Conservation (phyloP, 53 echinoderm and acorn worm species). For the Antedon mediterranea region DNA sequence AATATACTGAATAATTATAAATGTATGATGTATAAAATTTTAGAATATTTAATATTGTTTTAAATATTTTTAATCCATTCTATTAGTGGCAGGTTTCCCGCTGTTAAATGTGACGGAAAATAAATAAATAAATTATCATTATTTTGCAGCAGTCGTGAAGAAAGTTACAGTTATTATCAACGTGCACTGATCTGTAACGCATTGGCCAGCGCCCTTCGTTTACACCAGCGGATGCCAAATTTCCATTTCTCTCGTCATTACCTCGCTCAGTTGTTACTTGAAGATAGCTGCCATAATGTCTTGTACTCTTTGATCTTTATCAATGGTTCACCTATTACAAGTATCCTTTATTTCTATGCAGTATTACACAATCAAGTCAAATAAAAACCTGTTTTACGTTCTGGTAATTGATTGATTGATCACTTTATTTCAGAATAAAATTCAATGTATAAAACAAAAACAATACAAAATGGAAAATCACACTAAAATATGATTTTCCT, state of each 20-base stretch:
- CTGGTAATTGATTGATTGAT: too few relatives aligned
- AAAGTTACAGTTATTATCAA: slow-evolving; percentile 56
- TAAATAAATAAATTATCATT: too few relatives aligned
- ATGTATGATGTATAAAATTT: too few relatives aligned
- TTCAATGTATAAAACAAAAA: neutral
- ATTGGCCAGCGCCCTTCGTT: slow-evolving; percentile 69
- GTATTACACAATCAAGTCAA: neutral
- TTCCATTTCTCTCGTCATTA: slow-evolving; percentile 72
- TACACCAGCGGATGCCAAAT: slow-evolving; percentile 79
- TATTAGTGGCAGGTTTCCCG: too few relatives aligned
- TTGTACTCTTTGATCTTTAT: slow-evolving; percentile 90
- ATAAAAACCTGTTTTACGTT: neutral
- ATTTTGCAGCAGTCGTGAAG: slow-evolving; percentile 29
- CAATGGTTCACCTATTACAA: slow-evolving; percentile 83
- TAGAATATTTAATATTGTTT: too few relatives aligned
- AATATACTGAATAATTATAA: too few relatives aligned
- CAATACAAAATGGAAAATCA: too few relatives aligned
- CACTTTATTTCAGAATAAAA: too few relatives aligned
- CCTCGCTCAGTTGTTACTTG: slow-evolving; percentile 53
- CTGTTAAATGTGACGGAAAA: too few relatives aligned
- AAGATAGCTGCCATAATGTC: slow-evolving; percentile 92
- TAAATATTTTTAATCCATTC: too few relatives aligned
- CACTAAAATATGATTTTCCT: too few relatives aligned
- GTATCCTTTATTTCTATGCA: slow-evolving; percentile 62
- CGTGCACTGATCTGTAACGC: slow-evolving; percentile 82